phyloP scores from a whole-genome alignment of 2,113 vertebrate genomes.

The Heptranchias perlo region DNA sequence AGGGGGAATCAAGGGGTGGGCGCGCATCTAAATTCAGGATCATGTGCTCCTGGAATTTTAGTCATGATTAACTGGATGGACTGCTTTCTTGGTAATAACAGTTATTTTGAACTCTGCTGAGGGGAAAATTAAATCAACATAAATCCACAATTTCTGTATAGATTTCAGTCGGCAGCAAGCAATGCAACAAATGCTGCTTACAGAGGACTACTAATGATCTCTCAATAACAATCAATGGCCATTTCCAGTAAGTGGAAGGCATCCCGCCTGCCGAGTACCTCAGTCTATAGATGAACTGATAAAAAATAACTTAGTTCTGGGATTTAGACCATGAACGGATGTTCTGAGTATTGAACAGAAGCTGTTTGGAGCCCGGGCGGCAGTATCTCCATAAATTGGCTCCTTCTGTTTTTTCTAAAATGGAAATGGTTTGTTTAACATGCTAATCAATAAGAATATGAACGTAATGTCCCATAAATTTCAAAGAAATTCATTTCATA shows the following conservation, averaged over 20 bases:
- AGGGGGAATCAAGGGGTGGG: not conserved
- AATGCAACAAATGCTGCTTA: not conserved
- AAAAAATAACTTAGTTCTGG: not conserved
- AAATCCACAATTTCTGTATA: not conserved
- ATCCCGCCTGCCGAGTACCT: not conserved
- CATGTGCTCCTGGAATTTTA: not conserved
- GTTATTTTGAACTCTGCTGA: not conserved
- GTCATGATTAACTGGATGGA: not conserved
- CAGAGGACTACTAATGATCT: not conserved
- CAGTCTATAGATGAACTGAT: not conserved
- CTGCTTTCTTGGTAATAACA: not conserved
- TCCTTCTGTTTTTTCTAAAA: not conserved
- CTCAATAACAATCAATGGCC: not conserved
- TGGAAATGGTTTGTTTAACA: not conserved
- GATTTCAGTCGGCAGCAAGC: not conserved
- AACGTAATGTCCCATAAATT: not conserved
- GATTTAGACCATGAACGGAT: not conserved
- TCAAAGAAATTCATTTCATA: not conserved
- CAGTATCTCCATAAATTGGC: too few relatives aligned
- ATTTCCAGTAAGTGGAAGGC: not conserved
- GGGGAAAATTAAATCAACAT: not conserved
- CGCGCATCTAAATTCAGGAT: not conserved
- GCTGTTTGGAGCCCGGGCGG: not conserved
- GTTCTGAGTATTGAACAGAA: not conserved
- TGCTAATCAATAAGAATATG: not conserved